These are phyloP conservation scores for Microtus montanus DNA, from an alignment of 2,113 vertebrate species.

Conservation along the genomic window DNA sequence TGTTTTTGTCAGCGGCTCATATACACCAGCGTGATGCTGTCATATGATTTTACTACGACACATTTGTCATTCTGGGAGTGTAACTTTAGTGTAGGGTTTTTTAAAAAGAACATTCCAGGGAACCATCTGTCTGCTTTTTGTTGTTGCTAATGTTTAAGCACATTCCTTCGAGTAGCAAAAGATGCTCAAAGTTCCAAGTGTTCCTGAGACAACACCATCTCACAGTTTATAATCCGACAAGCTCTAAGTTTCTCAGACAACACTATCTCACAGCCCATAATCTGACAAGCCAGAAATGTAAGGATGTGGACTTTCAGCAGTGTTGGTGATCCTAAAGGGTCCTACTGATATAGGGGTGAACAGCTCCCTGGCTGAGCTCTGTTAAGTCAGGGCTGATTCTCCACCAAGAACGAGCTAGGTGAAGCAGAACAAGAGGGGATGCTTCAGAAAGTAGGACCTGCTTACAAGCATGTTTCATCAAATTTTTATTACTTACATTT, in stretches of 20 bases:
- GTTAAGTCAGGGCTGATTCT: background rate
- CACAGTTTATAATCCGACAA: background rate
- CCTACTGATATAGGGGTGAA: background rate
- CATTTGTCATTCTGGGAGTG: slow-evolving; percentile 71
- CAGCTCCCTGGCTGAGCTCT: slow-evolving; percentile 17
- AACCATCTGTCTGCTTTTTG: slow-evolving; percentile 66
- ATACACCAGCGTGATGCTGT: slow-evolving; percentile 59
- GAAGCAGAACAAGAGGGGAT: slow-evolving; percentile 10
- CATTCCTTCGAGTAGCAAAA: slow-evolving; percentile 2
- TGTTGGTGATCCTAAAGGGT: slow-evolving; percentile 31
- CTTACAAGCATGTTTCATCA: background rate
- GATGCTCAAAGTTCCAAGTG: slow-evolving; percentile 41
- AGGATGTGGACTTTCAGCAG: slow-evolving; percentile 26
- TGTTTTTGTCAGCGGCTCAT: slow-evolving; percentile 73
- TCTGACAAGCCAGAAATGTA: slow-evolving; percentile 41
- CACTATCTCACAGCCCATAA: background rate
- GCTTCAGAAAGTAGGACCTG: background rate
- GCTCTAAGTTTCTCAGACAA: slow-evolving; percentile 47
- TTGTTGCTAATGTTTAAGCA: slow-evolving; percentile 11
- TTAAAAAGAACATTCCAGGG: slow-evolving; percentile 69
- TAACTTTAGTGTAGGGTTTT: slow-evolving; percentile 58
- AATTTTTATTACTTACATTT: background rate
- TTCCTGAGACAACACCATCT: slow-evolving; percentile 38
- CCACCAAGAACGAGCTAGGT: slow-evolving; percentile 36
- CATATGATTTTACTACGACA: slow-evolving; percentile 70